Evolutionary conservation across 2,797 vertebrate species (phyloP).

Genomic region (Darevskia mixta): DNA sequence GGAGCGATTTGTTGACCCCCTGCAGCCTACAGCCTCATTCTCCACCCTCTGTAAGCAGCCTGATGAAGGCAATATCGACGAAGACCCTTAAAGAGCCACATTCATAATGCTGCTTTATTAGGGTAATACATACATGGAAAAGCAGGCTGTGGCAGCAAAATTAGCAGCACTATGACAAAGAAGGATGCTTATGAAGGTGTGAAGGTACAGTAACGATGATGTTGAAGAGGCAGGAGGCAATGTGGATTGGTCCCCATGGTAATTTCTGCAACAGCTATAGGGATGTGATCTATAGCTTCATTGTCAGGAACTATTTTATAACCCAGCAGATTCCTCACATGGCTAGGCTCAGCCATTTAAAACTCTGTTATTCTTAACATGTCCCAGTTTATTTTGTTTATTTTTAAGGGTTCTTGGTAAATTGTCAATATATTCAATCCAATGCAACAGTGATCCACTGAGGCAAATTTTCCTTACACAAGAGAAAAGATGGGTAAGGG

Average conservation of each 20-base stretch:
- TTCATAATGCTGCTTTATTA: fast-evolving
- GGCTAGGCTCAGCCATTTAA: conserved; percentile 46
- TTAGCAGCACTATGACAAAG: not conserved
- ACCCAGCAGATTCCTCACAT: conserved; percentile 50
- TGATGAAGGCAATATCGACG: not conserved
- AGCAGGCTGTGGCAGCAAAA: conserved; percentile 19
- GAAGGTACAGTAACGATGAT: conserved; percentile 45
- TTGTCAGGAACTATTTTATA: conserved; percentile 46
- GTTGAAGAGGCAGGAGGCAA: conserved; percentile 48
- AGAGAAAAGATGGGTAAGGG: no score
- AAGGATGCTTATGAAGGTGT: conserved; percentile 43
- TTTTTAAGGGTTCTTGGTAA: not conserved
- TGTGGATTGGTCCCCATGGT: conserved; percentile 40
- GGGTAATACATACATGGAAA: conserved; percentile 18
- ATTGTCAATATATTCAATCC: conserved; percentile 2
- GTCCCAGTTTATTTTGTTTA: conserved; percentile 1
- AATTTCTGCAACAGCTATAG: conserved; percentile 43
- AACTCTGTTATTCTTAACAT: not conserved
- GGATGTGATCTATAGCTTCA: conserved; percentile 23
- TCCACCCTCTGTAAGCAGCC: not conserved
- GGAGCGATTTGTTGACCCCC: no score
- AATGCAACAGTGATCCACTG: not conserved
- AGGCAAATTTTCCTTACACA: not conserved
- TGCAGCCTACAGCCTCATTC: not conserved
- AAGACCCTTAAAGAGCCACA: not conserved